These are phyloP conservation scores for Aphaenogaster floridana DNA, from an alignment of 1,140 invertebrate species.

Conservation along the genomic window DNA sequence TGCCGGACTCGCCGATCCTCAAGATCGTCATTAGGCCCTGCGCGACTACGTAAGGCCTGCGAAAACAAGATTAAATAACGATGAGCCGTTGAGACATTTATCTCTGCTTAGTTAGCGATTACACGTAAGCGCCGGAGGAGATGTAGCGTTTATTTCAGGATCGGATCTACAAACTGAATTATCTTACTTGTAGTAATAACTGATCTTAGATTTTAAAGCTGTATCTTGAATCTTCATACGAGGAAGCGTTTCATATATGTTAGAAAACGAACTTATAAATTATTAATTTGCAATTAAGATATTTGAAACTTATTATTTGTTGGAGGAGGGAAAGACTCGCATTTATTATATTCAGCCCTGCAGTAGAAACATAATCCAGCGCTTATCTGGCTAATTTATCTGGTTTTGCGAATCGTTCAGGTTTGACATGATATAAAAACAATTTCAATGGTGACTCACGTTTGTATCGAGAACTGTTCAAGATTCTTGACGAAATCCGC, in stretches of 20 bases:
- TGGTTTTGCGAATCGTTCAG: neutral
- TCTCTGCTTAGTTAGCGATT: neutral
- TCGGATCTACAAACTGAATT: neutral
- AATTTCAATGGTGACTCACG: slow-evolving; percentile 74
- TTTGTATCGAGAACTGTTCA: slow-evolving; percentile 81
- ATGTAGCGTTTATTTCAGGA: neutral
- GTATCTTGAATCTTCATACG: neutral
- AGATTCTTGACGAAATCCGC: slow-evolving; percentile 84
- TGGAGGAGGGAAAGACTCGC: neutral
- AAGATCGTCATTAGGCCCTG: slow-evolving; percentile 86
- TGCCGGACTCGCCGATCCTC: slow-evolving; percentile 84
- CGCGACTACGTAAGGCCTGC: slow-evolving; percentile 85
- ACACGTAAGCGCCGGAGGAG: neutral
- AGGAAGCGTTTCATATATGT: neutral
- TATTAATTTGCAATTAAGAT: slow-evolving; percentile 28
- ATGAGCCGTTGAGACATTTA: neutral
- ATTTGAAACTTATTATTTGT: neutral
- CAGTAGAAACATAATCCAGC: neutral
- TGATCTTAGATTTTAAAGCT: neutral
- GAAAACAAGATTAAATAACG: slow-evolving; percentile 46
- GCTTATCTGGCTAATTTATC: neutral
- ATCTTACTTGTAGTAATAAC: no score
- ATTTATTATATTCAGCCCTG: neutral
- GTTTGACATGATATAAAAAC: neutral
- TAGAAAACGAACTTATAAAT: slow-evolving; percentile 4